Evolutionary conservation across 2,797 vertebrate genomes (phyloP).

Genomic region (Clarias fuscus): DNA sequence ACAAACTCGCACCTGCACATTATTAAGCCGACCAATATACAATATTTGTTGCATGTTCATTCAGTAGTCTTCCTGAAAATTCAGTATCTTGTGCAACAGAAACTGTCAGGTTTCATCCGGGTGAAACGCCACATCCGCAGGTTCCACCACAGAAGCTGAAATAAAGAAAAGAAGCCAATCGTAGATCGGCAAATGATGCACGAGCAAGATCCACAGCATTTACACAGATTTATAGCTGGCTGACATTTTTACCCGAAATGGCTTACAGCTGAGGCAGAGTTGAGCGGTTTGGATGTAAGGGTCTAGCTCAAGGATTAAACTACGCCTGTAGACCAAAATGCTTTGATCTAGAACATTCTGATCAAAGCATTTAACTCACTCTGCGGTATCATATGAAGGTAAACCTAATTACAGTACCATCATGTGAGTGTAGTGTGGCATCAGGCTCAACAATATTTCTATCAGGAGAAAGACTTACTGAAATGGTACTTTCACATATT

Average conservation of each 20-base stretch:
- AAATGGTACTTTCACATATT: not conserved
- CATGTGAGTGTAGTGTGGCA: not conserved
- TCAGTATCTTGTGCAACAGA: no score
- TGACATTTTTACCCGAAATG: not conserved
- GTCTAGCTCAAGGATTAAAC: not conserved
- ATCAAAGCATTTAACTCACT: not conserved
- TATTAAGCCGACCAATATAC: no score
- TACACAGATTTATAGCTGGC: no score
- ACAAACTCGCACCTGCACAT: no score
- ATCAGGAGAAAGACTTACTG: not conserved
- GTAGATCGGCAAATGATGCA: no score
- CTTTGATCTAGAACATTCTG: not conserved
- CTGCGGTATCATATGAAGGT: not conserved
- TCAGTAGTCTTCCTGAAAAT: no score
- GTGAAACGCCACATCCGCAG: no score
- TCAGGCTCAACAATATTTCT: not conserved
- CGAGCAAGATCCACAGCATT: no score
- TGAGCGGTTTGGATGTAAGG: not conserved
- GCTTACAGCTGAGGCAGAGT: not conserved
- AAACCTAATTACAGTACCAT: not conserved
- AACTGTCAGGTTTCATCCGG: no score
- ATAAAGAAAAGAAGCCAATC: not conserved
- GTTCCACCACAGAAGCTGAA: no score
- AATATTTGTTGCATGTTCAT: no score
- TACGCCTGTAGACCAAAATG: no score